phyloP scores from a whole-genome alignment of 2,113 vertebrate genomes.

The Thalassarche chlororhynchos region DNA sequence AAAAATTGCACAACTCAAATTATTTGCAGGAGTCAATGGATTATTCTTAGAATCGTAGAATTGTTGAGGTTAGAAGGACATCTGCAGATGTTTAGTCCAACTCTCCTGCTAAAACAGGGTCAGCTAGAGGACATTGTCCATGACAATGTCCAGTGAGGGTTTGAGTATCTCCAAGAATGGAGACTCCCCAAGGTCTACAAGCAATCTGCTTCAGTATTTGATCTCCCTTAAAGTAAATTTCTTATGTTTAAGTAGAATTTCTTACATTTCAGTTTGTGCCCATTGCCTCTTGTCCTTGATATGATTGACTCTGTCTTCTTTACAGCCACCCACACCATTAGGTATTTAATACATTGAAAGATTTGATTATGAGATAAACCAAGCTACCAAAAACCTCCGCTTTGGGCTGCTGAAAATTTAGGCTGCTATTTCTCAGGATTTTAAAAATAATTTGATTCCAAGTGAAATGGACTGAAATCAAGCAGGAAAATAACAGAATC shows the following conservation, averaged over 20 bases:
- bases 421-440: accelerated
- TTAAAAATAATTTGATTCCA: neutral
- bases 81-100: neutral
- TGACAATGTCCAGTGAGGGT: neutral
- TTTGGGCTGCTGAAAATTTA: neutral
- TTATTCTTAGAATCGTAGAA: neutral
- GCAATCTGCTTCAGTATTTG: neutral
- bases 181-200: neutral
- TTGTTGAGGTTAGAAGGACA: neutral
- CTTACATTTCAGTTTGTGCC: neutral
- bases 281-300: neutral
- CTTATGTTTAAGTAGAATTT: neutral
- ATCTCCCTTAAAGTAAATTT: neutral
- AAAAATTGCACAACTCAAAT: neutral
- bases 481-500: neutral
- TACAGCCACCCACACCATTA: neutral
- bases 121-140: accelerated
- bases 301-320: neutral
- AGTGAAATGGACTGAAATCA: neutral
- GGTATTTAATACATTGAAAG: neutral
- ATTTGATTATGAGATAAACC: neutral
- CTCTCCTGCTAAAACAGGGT: neutral
- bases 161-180: neutral
- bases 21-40: neutral
- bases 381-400: neutral